Evolutionary conservation across 2,888 invertebrate species (phyloP).

Genomic region (Ormia ochracea): DNA sequence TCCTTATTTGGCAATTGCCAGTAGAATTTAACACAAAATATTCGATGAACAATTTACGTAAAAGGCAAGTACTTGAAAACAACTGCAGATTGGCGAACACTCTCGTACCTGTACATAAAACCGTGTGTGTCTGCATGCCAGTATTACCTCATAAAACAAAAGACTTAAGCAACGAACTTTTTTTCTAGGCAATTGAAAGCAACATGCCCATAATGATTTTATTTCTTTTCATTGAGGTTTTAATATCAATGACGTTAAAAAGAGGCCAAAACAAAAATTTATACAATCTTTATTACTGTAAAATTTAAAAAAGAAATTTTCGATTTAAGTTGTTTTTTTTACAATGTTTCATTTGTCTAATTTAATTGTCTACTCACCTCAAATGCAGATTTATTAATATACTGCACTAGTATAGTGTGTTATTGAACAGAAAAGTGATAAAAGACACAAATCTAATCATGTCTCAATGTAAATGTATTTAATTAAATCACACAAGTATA

Average conservation of each 20-base stretch:
- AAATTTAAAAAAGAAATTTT: slow-evolving; percentile 47
- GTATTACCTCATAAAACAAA: slow-evolving; percentile 41
- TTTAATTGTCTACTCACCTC: not conserved
- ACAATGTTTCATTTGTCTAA: not conserved
- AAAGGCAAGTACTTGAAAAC: not conserved
- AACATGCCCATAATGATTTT: slow-evolving; percentile 20
- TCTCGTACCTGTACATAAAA: not conserved
- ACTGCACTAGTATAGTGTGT: not conserved
- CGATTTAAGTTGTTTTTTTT: slow-evolving; percentile 20
- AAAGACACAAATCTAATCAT: not conserved
- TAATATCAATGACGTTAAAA: slow-evolving; percentile 28
- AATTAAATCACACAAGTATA: no score
- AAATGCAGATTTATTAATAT: no score
- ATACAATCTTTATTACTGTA: not conserved
- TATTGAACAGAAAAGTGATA: not conserved
- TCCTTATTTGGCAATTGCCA: no score
- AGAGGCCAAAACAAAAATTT: not conserved
- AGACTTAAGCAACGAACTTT: slow-evolving; percentile 49
- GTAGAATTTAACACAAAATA: no score
- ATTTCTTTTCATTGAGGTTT: not conserved
- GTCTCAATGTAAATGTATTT: slow-evolving; percentile 14
- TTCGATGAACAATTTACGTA: no score
- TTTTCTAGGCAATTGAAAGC: not conserved
- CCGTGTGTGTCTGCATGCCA: no score
- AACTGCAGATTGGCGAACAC: no score